phyloP scores from a whole-genome alignment of 1,140 invertebrate species.

The Prorops nasuta region DNA sequence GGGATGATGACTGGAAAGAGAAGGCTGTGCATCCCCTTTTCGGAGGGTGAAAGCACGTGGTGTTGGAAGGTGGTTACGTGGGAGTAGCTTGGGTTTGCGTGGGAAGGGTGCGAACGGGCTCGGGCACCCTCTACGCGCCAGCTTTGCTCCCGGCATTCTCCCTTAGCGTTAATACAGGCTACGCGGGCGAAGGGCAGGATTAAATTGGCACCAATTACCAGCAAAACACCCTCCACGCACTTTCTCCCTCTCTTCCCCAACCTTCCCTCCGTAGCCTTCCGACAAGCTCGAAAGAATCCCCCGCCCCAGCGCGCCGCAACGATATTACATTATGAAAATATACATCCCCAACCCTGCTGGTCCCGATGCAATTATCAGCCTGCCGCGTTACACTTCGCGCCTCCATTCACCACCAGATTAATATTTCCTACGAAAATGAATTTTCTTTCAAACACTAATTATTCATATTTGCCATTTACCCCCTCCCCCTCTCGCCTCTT shows the following conservation, averaged over 20 bases:
- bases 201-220: constrained; percentile 73
- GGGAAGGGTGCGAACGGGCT: constrained; percentile 35
- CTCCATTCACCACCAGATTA: no score
- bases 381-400: neutral
- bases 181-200: constrained; percentile 53
- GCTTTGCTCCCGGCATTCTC: constrained; percentile 26
- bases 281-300: constrained; percentile 20
- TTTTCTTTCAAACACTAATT: no score
- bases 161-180: constrained; percentile 50
- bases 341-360: constrained; percentile 35
- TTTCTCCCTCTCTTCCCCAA: constrained; percentile 32
- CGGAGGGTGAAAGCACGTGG: neutral
- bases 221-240: constrained; percentile 62
- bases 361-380: constrained; percentile 31
- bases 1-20: neutral
- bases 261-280: constrained; percentile 4
- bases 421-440: no score
- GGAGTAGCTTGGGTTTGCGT: constrained; percentile 25
- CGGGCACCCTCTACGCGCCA: constrained; percentile 18
- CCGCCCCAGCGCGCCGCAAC: constrained; percentile 28
- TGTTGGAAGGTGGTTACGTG: constrained; percentile 5
- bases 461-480: no score
- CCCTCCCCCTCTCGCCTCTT: no score
- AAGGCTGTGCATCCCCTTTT: no score
- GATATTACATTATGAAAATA: constrained; percentile 50